These are phyloP conservation scores for Cremastobaeus sp. DNA, from an alignment of 2,888 invertebrate species.

Conservation along the genomic window DNA sequence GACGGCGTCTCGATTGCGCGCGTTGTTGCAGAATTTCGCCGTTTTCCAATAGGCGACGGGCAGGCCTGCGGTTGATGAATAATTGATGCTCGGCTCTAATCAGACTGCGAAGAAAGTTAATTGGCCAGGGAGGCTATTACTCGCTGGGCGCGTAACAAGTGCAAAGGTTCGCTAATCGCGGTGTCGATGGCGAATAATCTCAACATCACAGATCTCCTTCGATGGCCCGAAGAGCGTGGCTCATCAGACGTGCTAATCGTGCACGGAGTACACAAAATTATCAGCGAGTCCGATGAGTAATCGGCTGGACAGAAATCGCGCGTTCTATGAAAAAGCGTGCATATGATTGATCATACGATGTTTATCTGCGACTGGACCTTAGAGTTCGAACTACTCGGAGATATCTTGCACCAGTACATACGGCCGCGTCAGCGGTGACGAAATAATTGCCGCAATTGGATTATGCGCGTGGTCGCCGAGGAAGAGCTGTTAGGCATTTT, in stretches of 20 bases:
- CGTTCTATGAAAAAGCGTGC: constrained; percentile 40
- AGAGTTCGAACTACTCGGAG: constrained; percentile 52
- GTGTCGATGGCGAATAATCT: too few relatives aligned
- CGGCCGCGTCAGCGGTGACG: constrained; percentile 36
- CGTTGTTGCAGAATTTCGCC: too few relatives aligned
- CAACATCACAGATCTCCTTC: constrained; percentile 25
- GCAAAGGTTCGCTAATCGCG: too few relatives aligned
- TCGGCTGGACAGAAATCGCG: constrained; percentile 34
- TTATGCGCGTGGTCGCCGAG: constrained; percentile 1
- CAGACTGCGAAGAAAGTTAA: too few relatives aligned
- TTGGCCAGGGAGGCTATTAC: too few relatives aligned
- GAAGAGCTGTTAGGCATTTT: too few relatives aligned
- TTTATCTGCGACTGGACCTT: constrained; percentile 53
- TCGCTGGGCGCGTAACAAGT: too few relatives aligned
- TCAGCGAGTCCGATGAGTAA: constrained; percentile 47
- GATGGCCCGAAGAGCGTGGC: background rate
- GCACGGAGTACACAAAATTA: constrained; percentile 26
- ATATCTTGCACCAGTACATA: constrained; percentile 33
- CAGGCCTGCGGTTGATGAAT: too few relatives aligned
- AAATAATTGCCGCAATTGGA: constrained; percentile 25
- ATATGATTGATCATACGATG: constrained; percentile 53
- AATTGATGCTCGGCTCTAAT: too few relatives aligned
- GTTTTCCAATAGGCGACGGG: too few relatives aligned
- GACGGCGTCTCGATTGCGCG: too few relatives aligned
- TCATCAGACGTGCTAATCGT: constrained; percentile 19